Evolutionary conservation across 2,113 vertebrate species (phyloP), one percentile per base, ranked within the genome.

Genomic region (Phrynosoma platyrhinos): DNA sequence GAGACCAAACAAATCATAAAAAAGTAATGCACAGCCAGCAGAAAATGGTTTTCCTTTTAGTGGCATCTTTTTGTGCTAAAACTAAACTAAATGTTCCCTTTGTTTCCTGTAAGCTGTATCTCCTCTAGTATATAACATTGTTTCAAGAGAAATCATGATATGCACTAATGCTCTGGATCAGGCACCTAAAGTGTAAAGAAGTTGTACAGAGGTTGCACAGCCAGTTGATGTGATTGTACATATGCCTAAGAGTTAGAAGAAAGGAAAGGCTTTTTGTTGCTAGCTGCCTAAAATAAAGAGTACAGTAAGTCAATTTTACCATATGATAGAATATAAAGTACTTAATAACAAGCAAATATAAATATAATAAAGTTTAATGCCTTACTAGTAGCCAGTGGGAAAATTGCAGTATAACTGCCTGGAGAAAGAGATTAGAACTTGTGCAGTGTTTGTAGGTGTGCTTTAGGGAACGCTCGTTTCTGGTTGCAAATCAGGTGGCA

Each of bases 131-230:
- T 89, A 85, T 95, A 92, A 91, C 5, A 89, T 13, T 40, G 77
- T 85, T 8, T 74, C 1, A 79, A 90, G 90, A 58, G 85, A 79
- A 95, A 94, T 94, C 79, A 84, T 95, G 93, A 93, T 95, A 88
- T 94, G 89, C 90, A 91, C 94, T 95, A 92, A 94, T 91, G 75
- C 80, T 91, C 79, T 93, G 88, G 93, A 93, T 85, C 90, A 89
- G 92, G 91, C 92, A 87, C 83, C 42, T 88, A 68, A 82, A 90
- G 94, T 89, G 93, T 89, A 93, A 80, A 89, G 82, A 92, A 90
- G 95, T 79, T 96, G 92, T 96, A 94, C 95, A 92, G 91, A 96
- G 95, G 92, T 91, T 66, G 23, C 18, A 93, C 93, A 91, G 92
- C 88, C 90, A 87, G 87, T 93, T 90, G 81, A 55, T 92, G 83